Evolutionary conservation across 1,140 invertebrate genomes (phyloP).

Genomic region (Vanessa atalanta): DNA sequence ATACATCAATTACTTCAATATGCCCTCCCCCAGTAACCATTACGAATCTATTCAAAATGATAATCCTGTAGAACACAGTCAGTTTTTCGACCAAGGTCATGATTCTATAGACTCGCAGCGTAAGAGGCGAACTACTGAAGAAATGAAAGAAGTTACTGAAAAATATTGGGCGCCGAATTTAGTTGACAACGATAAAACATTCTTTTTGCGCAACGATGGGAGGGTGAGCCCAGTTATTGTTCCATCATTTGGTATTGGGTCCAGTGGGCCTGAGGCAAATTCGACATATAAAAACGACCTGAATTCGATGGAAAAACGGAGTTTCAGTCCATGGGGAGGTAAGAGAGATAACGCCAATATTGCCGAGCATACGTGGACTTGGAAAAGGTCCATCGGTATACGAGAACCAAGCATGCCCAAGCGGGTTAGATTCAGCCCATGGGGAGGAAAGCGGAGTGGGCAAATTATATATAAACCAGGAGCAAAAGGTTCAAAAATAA

Average conservation of each 20-base stretch:
- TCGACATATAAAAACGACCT: constrained; percentile 41
- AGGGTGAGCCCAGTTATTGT: constrained; percentile 43
- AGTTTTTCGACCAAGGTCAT: constrained; percentile 43
- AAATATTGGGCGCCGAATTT: constrained; percentile 53
- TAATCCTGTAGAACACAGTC: constrained; percentile 33
- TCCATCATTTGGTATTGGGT: constrained; percentile 28
- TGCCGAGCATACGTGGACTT: constrained; percentile 68
- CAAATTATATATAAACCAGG: constrained; percentile 70
- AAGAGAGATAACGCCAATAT: constrained; percentile 53
- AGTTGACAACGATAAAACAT: constrained; percentile 53
- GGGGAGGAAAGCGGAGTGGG: constrained; percentile 71
- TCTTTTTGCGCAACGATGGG: constrained; percentile 48
- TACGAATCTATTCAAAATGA: constrained; percentile 50
- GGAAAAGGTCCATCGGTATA: constrained; percentile 57
- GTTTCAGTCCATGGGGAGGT: constrained; percentile 75
- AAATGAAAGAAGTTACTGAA: constrained; percentile 37
- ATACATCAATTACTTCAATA: constrained; percentile 55
- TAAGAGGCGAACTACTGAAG: constrained; percentile 51
- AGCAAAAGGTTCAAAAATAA: constrained; percentile 57
- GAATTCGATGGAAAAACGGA: constrained; percentile 55
- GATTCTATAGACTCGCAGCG: constrained; percentile 44
- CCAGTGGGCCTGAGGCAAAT: constrained; percentile 44
- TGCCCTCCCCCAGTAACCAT: constrained; percentile 43
- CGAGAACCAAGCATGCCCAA: constrained; percentile 75
- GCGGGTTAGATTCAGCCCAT: constrained; percentile 70